Evolutionary conservation across 2,113 vertebrate genomes (phyloP).

Genomic region (Rhagologus leucostigma): DNA sequence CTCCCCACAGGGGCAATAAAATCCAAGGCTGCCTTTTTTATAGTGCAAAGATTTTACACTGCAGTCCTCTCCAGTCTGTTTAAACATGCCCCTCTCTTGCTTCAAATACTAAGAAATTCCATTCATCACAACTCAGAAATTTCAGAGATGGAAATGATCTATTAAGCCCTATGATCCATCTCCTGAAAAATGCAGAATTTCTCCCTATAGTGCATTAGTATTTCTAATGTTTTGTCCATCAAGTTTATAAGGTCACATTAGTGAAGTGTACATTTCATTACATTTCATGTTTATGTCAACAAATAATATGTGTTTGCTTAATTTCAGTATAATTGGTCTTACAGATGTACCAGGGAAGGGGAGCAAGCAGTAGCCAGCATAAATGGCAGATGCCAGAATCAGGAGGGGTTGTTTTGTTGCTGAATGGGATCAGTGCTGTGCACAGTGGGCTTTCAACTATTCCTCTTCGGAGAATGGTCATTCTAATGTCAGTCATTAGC

Average conservation of each 20-base stretch:
- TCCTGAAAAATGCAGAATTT: background rate
- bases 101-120: slow-evolving; percentile 58
- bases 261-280: background rate
- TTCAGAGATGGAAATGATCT: slow-evolving; percentile 39
- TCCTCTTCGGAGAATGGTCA: background rate
- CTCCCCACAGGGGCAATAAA: slow-evolving; percentile 47
- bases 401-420: background rate
- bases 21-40: slow-evolving; percentile 48
- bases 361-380: background rate
- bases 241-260: slow-evolving; percentile 5
- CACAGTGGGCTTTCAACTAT: slow-evolving; percentile 3
- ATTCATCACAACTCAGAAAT: slow-evolving; percentile 46
- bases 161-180: background rate
- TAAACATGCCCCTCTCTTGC: slow-evolving; percentile 16
- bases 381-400: background rate
- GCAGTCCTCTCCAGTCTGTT: slow-evolving; percentile 9
- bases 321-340: background rate
- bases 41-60: slow-evolving; percentile 41
- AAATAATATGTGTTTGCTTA: background rate
- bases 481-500: slow-evolving; percentile 34
- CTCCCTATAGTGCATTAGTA: background rate
- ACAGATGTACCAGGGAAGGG: background rate
- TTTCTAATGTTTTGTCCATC: background rate
- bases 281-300: background rate
- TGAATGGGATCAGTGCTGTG: background rate